Evolutionary conservation across 2,113 vertebrate genomes (phyloP).

Genomic region (Phylloscopus trochiloides): DNA sequence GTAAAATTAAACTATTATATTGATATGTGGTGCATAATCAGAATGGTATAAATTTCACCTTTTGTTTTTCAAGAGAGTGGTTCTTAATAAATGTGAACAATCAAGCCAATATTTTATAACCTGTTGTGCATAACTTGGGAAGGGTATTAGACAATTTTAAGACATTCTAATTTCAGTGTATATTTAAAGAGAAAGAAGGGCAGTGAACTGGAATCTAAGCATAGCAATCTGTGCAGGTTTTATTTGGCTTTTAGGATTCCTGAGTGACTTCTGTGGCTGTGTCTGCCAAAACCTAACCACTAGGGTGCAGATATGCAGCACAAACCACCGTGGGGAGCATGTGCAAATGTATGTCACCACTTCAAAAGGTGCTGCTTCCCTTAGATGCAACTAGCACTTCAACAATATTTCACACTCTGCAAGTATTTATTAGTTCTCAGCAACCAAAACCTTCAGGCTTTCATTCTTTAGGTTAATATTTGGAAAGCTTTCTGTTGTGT

Average conservation of each 20-base stretch:
- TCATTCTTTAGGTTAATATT: background rate
- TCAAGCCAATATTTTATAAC: background rate
- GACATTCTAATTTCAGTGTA: background rate
- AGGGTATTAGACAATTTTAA: background rate
- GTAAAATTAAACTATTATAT: background rate
- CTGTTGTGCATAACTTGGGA: background rate
- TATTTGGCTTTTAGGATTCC: background rate
- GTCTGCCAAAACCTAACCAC: conserved; percentile 29
- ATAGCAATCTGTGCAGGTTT: background rate
- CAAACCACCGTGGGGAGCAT: background rate
- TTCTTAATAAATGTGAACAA: background rate
- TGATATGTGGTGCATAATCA: background rate
- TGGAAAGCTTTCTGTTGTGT: background rate
- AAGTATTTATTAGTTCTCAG: background rate
- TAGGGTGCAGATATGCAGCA: conserved; percentile 52
- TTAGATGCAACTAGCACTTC: background rate
- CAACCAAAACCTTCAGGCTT: background rate
- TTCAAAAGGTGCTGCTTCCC: background rate
- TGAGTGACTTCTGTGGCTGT: background rate
- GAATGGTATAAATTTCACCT: background rate
- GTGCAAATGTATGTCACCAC: background rate
- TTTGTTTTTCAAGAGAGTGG: background rate
- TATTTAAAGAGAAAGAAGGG: background rate
- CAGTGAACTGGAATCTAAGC: background rate
- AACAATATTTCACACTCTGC: background rate